Base-by-base conservation (phyloP, 2,113 vertebrate species). In the Rhynchopsitta pachyrhyncha region DNA sequence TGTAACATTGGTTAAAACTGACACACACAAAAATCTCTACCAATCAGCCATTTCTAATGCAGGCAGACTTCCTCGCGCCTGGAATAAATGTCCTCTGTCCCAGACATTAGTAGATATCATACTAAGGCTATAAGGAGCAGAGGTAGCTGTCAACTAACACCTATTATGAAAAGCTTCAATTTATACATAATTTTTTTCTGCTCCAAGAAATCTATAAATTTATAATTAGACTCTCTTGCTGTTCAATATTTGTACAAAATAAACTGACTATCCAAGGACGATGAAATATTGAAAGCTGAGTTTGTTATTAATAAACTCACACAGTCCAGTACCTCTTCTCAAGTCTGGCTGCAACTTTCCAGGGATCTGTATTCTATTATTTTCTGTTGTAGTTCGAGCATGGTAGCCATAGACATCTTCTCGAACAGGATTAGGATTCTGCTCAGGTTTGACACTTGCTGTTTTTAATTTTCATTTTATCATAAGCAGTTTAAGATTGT, bases 391-490 rank as follows among this genome's bases (percentile, higher is more conserved):
- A 97, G 96, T 97, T 97, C 96, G 93, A 92, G 90, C 96, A 80
- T 94, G 96, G 98, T 97, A 98, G 97, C 97, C 96, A 97, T 96
- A 97, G 98, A 98, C 97, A 97, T 97, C 19, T 77, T 66, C 94
- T 96, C 91, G 84, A 97, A 96, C 95, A 95, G 95, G 97, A 98
- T 99, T 99, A 98, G 98, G 98, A 99, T 99, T 99, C 99, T 97
- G 98, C 98, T 99, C 99, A 99, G 98, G 98, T 97, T 89, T 97
- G 96, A 98, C 98, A 98, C 98, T 99, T 98, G 98, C 98, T 98
- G 99, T 97, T 99, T 99, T 99, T 99, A 99, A 99, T 99, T 99
- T 99, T 99, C 98, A 98, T 99, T 99, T 99, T 99, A 99, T 99
- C 99, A 99, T 99, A 99, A 99, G 98, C 98, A 98, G 99, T 99